Percentiles rank a stretch among this genome's conserved stretches.
phyloP scores from a whole-genome alignment of 2,797 vertebrate species.

The Parambassis ranga region DNA sequence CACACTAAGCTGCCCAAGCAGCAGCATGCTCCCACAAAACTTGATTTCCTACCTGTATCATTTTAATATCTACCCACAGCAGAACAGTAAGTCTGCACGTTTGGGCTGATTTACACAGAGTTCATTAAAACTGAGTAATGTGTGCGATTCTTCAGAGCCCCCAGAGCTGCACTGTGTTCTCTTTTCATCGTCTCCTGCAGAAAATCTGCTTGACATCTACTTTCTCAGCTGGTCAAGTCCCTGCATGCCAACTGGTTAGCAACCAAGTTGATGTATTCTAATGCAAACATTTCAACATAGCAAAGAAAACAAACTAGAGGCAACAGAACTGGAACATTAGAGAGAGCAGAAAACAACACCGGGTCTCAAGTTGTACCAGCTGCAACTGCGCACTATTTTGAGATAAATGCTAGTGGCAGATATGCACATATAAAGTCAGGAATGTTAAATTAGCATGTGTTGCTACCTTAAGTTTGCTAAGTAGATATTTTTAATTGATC shows the following conservation, averaged over 20 bases:
- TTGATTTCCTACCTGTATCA: neutral
- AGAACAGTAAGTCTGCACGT: constrained; percentile 9
- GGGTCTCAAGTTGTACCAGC: too few species aligned
- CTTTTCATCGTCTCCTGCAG: constrained; percentile 29
- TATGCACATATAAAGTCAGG: neutral
- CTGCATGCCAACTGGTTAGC: constrained; percentile 24
- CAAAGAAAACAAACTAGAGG: neutral
- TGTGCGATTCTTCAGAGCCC: constrained; percentile 2
- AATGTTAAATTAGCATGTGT: too few species aligned
- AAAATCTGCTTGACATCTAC: constrained; percentile 56
- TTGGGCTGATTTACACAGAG: neutral
- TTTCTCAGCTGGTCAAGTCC: constrained; percentile 21
- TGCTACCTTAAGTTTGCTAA: too few species aligned
- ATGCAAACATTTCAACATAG: neutral
- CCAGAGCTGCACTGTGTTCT: constrained; percentile 14
- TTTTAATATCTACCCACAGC: neutral
- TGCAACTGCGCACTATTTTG: neutral
- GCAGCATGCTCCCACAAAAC: neutral
- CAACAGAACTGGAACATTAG: neutral
- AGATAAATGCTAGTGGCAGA: neutral
- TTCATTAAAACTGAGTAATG: constrained; percentile 7
- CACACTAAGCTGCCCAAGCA: constrained; percentile 37
- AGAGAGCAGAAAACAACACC: neutral
- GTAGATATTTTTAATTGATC: too few species aligned
- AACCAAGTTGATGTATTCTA: constrained; percentile 21